Conservation (phyloP, 2,888 invertebrate genomes). For the Prionchulus punctatus region DNA sequence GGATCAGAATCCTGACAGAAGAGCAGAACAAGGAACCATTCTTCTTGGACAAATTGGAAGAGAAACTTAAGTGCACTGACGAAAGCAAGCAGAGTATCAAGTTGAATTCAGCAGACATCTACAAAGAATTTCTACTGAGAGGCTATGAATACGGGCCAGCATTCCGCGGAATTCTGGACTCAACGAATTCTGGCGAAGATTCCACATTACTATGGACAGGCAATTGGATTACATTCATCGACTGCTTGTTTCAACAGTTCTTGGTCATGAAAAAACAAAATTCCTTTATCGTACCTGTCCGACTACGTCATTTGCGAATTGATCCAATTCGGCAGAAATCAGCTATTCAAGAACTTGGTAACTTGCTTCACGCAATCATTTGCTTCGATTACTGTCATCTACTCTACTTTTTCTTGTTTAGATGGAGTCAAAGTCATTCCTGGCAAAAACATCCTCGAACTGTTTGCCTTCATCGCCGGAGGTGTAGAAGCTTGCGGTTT, state of each 20-base stretch:
- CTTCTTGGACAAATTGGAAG: slow-evolving; percentile 24
- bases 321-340: slow-evolving; percentile 34
- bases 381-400: background rate
- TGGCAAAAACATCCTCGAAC: slow-evolving; percentile 28
- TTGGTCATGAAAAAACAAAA: slow-evolving; percentile 32
- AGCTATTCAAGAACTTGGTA: slow-evolving; percentile 22
- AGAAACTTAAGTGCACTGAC: background rate
- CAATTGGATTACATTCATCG: slow-evolving; percentile 82
- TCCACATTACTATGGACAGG: slow-evolving; percentile 57
- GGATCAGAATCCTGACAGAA: slow-evolving; percentile 27
- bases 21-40: slow-evolving; percentile 19
- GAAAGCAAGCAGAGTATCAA: slow-evolving; percentile 22
- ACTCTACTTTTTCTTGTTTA: slow-evolving; percentile 20
- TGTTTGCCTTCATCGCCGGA: slow-evolving; percentile 33
- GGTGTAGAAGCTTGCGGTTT: slow-evolving; percentile 39
- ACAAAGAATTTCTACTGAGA: slow-evolving; percentile 30
- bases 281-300: slow-evolving; percentile 37
- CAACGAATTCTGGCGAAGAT: slow-evolving; percentile 30
- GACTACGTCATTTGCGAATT: slow-evolving; percentile 37
- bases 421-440: slow-evolving; percentile 24
- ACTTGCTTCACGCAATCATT: no score
- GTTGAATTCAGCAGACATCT: slow-evolving; percentile 28
- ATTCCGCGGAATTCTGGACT: slow-evolving; percentile 29
- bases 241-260: slow-evolving; percentile 72
- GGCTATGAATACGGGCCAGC: slow-evolving; percentile 29